Evolutionary conservation across 2,797 vertebrate genomes (phyloP).

Genomic region (Tokudaia tokunoshimensis): DNA sequence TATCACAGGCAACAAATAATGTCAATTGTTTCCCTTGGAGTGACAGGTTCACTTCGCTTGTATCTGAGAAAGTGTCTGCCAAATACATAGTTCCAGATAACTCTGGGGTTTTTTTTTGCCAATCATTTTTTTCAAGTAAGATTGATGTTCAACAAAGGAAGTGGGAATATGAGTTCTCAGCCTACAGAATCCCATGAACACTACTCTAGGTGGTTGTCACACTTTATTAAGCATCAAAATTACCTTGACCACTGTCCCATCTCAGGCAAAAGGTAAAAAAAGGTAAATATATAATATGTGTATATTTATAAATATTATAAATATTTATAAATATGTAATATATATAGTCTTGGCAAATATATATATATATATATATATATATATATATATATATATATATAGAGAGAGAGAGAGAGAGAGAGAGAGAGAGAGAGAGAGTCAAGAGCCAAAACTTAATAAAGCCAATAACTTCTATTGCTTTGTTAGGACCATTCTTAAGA

Average conservation of each 20-base stretch:
- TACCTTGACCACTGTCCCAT: not conserved
- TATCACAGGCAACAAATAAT: conserved; percentile 73
- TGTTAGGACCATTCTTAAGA: not conserved
- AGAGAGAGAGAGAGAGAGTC: too few relatives aligned
- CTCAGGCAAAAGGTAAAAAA: not conserved
- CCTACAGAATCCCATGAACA: not conserved
- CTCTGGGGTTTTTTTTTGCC: conserved; percentile 64
- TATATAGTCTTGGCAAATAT: too few relatives aligned
- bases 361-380: too few relatives aligned
- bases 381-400: too few relatives aligned
- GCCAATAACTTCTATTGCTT: not conserved
- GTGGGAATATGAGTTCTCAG: not conserved
- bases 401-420: too few relatives aligned
- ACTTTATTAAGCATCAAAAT: not conserved
- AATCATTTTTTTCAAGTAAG: conserved; percentile 67
- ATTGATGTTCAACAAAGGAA: conserved; percentile 7
- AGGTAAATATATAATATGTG: too few relatives aligned
- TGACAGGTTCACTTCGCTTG: conserved; percentile 71
- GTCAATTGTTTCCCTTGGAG: conserved; percentile 78
- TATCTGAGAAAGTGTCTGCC: conserved; percentile 71
- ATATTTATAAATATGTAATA: too few relatives aligned
- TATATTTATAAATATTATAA: too few relatives aligned
- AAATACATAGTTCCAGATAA: conserved; percentile 68
- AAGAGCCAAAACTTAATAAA: conserved; percentile 35
- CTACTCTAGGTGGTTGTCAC: not conserved